These are phyloP conservation scores for Ranitomeya variabilis DNA, from an alignment of 2,113 vertebrate genomes.

Conservation along the genomic window DNA sequence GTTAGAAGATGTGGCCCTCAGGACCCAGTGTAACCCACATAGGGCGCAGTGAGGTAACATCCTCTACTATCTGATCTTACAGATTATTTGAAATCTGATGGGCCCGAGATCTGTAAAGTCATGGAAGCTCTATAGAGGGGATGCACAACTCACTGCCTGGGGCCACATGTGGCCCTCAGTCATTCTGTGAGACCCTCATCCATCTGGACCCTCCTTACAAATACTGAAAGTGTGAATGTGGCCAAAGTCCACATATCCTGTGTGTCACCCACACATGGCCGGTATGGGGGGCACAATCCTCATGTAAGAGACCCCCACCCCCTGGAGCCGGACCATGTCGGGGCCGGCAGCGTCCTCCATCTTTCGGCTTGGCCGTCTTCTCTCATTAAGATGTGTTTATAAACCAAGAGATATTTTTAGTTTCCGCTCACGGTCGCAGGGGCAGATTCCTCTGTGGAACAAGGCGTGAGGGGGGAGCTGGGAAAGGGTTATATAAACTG, in stretches of 20 bases:
- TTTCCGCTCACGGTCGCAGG: conserved; percentile 76
- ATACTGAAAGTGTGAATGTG: no score
- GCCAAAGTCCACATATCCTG: neutral
- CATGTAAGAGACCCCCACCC: neutral
- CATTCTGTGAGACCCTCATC: no score
- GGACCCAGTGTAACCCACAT: no score
- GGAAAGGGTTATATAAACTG: conserved; percentile 75
- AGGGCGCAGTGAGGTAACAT: no score
- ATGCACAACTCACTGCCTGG: no score
- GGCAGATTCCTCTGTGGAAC: conserved; percentile 73
- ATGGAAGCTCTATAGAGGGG: no score
- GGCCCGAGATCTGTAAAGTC: no score
- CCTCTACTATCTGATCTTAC: no score
- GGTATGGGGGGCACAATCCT: neutral
- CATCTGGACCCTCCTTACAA: no score
- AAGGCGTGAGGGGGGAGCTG: conserved; percentile 33
- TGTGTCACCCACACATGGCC: neutral
- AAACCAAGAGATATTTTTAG: conserved; percentile 79
- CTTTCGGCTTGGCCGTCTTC: conserved; percentile 60
- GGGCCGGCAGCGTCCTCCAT: conserved; percentile 58
- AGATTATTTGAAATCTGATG: no score
- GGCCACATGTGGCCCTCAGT: no score
- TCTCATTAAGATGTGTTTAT: conserved; percentile 79
- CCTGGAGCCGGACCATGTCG: neutral
- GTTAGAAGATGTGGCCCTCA: no score